A percentile compares a stretch with the other conserved stretches of the same genome.
Conservation (phyloP, 2,888 invertebrate genomes). For the Athalia cordata region DNA sequence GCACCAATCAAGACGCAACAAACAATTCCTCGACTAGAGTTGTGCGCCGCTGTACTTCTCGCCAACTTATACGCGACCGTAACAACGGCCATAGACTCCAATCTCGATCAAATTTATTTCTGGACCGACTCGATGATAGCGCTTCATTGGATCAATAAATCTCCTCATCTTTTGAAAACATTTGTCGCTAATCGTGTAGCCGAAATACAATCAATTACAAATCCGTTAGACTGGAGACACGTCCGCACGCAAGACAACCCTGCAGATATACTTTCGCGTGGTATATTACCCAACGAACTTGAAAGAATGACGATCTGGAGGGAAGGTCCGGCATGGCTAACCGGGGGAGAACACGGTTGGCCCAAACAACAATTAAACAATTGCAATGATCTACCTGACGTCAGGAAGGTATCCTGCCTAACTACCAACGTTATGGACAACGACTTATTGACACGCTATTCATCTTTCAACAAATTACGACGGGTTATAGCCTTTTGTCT, state of each 20-base stretch:
- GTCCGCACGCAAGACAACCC: constrained; percentile 39
- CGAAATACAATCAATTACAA: constrained; percentile 47
- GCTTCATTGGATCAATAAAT: constrained; percentile 53
- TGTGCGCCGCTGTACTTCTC: constrained; percentile 46
- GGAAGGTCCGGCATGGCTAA: constrained; percentile 43
- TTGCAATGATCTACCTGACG: constrained; percentile 34
- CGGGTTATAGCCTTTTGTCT: constrained; percentile 44
- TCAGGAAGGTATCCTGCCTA: constrained; percentile 43
- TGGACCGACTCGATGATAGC: constrained; percentile 55
- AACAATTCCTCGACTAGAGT: constrained; percentile 47
- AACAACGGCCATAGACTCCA: neutral
- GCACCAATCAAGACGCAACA: constrained; percentile 55
- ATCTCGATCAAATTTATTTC: constrained; percentile 16
- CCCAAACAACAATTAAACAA: constrained; percentile 22
- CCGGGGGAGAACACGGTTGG: constrained; percentile 37
- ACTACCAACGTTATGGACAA: constrained; percentile 13
- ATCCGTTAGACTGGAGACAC: constrained; percentile 5
- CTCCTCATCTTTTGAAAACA: constrained; percentile 51
- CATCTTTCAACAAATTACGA: constrained; percentile 44
- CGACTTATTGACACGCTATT: constrained; percentile 25
- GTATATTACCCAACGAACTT: constrained; percentile 30
- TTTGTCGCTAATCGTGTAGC: constrained; percentile 53
- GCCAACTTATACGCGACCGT: constrained; percentile 32
- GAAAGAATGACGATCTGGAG: constrained; percentile 29
- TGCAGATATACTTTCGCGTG: constrained; percentile 46